Percentiles rank a stretch among this genome's conserved stretches.
Conservation (phyloP, 2,888 invertebrate species). For the Drosophila demipolita region DNA sequence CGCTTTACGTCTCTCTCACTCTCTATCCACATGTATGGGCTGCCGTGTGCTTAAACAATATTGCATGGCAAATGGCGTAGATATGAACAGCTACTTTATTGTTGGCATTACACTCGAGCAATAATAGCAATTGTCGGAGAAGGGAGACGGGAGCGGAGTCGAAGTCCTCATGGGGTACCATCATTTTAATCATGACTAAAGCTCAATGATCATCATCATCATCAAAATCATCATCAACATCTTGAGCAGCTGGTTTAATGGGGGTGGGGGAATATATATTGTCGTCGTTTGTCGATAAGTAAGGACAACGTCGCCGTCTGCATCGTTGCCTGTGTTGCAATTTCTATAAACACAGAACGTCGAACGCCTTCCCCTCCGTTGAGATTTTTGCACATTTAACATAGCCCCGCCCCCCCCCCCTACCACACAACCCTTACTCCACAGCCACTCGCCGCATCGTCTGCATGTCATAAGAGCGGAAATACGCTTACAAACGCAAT, state of each 20-base stretch:
- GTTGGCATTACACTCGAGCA: conserved; percentile 71
- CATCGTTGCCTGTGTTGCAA: conserved; percentile 50
- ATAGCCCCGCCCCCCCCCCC: neutral
- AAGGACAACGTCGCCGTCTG: conserved; percentile 39
- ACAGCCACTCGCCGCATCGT: conserved; percentile 8
- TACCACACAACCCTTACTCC: no score
- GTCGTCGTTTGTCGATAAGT: conserved; percentile 59
- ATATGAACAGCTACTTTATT: conserved; percentile 73
- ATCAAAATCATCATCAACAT: conserved; percentile 26
- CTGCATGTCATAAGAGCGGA: conserved; percentile 59
- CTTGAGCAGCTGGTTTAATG: conserved; percentile 30
- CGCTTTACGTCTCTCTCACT: neutral
- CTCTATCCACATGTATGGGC: conserved; percentile 3
- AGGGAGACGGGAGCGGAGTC: conserved; percentile 12
- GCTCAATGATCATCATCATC: conserved; percentile 42
- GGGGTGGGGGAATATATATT: conserved; percentile 14
- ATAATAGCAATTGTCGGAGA: conserved; percentile 63
- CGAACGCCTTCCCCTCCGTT: conserved; percentile 36
- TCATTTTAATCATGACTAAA: conserved; percentile 39
- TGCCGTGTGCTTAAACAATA: conserved; percentile 59
- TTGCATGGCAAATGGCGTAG: conserved; percentile 71
- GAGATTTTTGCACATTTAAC: conserved; percentile 42
- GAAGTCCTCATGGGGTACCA: conserved; percentile 28
- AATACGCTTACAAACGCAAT: conserved; percentile 67
- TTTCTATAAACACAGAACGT: conserved; percentile 60